These are phyloP conservation scores for Sclerurus mexicanus DNA, from an alignment of 2,113 vertebrate genomes.

Conservation along the genomic window DNA sequence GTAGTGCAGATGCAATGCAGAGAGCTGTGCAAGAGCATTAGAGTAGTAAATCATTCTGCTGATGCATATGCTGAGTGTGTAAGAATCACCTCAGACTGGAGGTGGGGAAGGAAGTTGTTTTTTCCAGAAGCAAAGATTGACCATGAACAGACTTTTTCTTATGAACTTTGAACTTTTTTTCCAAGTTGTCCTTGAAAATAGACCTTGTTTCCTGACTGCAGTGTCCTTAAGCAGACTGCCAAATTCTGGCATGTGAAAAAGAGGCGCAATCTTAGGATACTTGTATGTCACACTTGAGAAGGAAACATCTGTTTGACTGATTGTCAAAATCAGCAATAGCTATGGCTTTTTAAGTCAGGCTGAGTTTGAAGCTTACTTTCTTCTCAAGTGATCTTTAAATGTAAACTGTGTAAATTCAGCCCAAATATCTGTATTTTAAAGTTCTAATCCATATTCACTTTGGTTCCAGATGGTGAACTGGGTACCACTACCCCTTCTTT, in stretches of 20 bases:
- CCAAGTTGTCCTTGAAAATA: not conserved
- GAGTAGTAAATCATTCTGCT: not conserved
- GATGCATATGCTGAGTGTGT: not conserved
- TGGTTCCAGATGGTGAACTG: constrained; percentile 74
- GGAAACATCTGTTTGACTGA: not conserved
- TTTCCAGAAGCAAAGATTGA: not conserved
- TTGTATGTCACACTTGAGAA: not conserved
- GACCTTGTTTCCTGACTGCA: not conserved
- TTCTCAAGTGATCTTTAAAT: not conserved
- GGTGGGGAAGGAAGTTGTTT: not conserved
- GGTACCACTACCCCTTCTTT: constrained; percentile 62
- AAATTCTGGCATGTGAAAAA: not conserved
- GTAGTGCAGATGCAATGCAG: not conserved
- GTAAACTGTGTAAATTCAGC: not conserved
- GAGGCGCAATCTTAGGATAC: not conserved
- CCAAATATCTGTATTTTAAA: not conserved
- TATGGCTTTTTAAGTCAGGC: not conserved
- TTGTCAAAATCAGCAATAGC: not conserved
- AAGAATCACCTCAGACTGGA: not conserved
- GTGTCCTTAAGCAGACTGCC: not conserved
- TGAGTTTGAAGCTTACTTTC: not conserved
- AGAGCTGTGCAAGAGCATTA: not conserved
- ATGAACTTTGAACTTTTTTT: not conserved
- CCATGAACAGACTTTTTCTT: not conserved
- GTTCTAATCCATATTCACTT: not conserved